Conservation (phyloP, 1,140 invertebrate genomes). For the Anagrus nilaparvatae region DNA sequence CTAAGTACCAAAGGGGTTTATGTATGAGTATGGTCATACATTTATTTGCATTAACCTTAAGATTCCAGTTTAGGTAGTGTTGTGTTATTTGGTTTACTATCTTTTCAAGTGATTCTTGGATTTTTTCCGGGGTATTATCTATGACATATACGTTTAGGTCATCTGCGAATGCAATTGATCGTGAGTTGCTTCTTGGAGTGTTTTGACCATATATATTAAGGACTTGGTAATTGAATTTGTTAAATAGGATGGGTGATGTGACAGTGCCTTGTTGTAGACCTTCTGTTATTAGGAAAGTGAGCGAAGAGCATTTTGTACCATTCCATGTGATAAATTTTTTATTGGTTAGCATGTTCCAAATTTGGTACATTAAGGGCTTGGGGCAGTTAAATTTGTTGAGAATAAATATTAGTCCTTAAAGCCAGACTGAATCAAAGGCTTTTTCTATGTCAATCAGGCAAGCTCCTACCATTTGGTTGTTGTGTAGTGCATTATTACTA, state of each 20-base stretch:
- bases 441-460: slow-evolving; percentile 25
- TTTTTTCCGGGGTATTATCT: neutral
- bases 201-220: slow-evolving; percentile 1
- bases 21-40: slow-evolving; percentile 6
- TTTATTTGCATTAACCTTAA: too few species aligned
- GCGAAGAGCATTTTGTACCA: neutral
- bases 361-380: slow-evolving; percentile 1
- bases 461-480: slow-evolving; percentile 16
- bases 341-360: slow-evolving; percentile 6
- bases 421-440: slow-evolving; percentile 25
- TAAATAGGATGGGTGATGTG: slow-evolving; percentile 14
- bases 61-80: too few species aligned
- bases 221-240: slow-evolving; percentile 9
- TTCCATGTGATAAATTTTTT: slow-evolving; percentile 4
- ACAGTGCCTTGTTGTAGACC: slow-evolving; percentile 9
- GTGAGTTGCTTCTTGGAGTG: neutral
- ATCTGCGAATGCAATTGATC: slow-evolving; percentile 11
- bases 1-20: neutral
- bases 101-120: too few species aligned
- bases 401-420: slow-evolving; percentile 23
- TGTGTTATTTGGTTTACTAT: too few species aligned
- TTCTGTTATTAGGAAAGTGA: neutral
- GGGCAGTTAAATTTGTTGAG: slow-evolving; percentile 9
- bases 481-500: slow-evolving; percentile 5
- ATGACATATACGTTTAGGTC: slow-evolving; percentile 9